Evolutionary conservation across 2,113 vertebrate species (phyloP), one percentile per base, ranked within the genome.

Genomic region (Bathybates hornii): DNA sequence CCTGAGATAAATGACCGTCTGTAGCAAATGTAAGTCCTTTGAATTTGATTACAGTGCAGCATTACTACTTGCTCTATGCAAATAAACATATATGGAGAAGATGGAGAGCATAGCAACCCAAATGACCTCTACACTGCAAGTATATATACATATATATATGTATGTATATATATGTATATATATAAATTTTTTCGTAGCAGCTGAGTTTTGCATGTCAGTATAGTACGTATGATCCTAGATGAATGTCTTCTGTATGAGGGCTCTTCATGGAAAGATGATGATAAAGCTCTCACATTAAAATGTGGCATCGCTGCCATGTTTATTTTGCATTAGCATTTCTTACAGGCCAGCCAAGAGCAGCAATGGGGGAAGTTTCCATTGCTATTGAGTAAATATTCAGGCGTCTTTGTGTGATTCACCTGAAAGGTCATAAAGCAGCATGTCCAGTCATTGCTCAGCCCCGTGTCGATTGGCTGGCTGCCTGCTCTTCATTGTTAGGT

Each of bases 351-450:
- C 85, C 84, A 91, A 85, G 84, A 91, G 71, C 52, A 86, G 59
- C 76, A 86, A 9, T 32, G 34, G 41, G 84, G 71, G 38, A 38
- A 45, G 52, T 91, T 92, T 91, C 80, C 68, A 56, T 21, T 82
- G 82, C 78, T 41, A n/a, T 80, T 83, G 63, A 56, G 57, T 50
- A 88, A 80, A 87, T 91, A 83, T 80, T 86, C 81, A 29, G 27
- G 16, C 34, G 73, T 36, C 88, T 92, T 92, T 90, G 83, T 92
- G 83, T 91, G 86, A 92, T 53, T 93, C 89, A 92, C 86, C 89
- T 92, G 82, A 91, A 83, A 88, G 91, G 86, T 87, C 89, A 91
- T 90, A 92, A 90, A 95, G 78, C 48, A 89, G 90, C 94, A 76
- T 92, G 91, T 92, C 87, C 78, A 85, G 63, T 94, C 93, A 92